Evolutionary conservation across 2,888 invertebrate genomes (phyloP), one percentile per base, ranked within the genome.

Genomic region (Plebejus melissa): DNA sequence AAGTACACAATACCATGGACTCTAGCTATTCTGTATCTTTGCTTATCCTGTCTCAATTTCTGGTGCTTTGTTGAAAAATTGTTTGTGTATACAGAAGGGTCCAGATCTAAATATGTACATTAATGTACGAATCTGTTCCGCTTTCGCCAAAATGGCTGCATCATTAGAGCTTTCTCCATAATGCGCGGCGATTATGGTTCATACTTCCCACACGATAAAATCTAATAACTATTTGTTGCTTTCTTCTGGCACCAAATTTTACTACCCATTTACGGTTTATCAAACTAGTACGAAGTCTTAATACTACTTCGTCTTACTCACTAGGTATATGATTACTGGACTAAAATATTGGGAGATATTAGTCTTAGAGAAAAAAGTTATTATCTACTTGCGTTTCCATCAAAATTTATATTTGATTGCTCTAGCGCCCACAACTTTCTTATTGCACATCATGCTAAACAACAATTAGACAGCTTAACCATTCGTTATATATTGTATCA

Each of bases 151-250:
- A 13, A 46, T 38, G 22, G 46, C 71, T 9, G 28, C 28, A 71
- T 9, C 22, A 46, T 71, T 70, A 16, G 38, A 50, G 71, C 71
- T 71, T 71, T 71, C 71, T 41, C 50, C 50, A 41, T 71, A 41
- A 71, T 38, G 16, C 7, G 60, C 11, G 22, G 11, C 38, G 69
- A 38, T 38, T 38, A 69, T 69, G 69, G 69, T 32, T 38, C n/a
- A 9, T 54, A 54, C 54, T 32, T 38, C 38, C 36, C 6, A 69
- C 69, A 38, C 36, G 60, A 28, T 60, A 60, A 28, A 28, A 60
- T 60, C 60, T 60, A 28, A 60, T 60, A 9, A 60, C 28, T 28
- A 60, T 60, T 60, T 60, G 60, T 60, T 60, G 60, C 28, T 60
- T 60, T 60, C 60, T 60, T 60, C 60, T 22, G 22, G 4, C 60